These are phyloP conservation scores for Sebastes hopkinsi DNA, from an alignment of 2,797 vertebrate genomes.

Conservation along the genomic window DNA sequence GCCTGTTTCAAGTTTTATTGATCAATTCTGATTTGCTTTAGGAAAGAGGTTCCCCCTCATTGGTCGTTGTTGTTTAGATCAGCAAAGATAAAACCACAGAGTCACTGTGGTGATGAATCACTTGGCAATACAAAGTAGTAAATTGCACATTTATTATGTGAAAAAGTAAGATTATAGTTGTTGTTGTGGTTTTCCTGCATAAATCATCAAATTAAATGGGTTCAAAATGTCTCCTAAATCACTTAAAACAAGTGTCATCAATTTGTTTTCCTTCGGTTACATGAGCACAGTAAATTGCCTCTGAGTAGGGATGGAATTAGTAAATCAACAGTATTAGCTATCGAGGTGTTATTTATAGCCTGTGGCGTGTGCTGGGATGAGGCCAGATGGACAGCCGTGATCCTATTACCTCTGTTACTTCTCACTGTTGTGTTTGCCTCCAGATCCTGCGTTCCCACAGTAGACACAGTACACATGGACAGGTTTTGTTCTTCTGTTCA, in stretches of 20 bases:
- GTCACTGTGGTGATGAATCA: not conserved
- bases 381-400: conserved; percentile 63
- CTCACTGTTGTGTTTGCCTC: conserved; percentile 14
- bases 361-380: conserved; percentile 35
- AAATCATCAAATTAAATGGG: not conserved
- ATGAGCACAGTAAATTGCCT: not conserved
- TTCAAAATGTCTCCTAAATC: not conserved
- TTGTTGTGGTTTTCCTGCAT: not conserved
- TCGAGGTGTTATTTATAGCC: conserved; percentile 55
- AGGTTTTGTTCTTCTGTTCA: conserved; percentile 27
- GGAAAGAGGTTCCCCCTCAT: not conserved
- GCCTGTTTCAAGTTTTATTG: not conserved
- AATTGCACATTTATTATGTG: not conserved
- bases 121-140: not conserved
- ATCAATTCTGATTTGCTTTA: not conserved
- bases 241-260: not conserved
- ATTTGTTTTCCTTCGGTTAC: not conserved
- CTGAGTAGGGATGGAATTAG: conserved; percentile 24
- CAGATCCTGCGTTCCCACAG: conserved; percentile 20
- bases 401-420: conserved; percentile 65
- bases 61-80: not conserved
- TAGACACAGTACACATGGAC: conserved; percentile 21
- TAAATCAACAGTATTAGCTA: conserved; percentile 41
- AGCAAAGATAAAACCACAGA: not conserved
- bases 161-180: not conserved